A percentile compares a stretch with the other conserved stretches of the same genome.
These are phyloP conservation scores for Gopherus evgoodei DNA, from an alignment of 2,113 vertebrate genomes.

Conservation along the genomic window DNA sequence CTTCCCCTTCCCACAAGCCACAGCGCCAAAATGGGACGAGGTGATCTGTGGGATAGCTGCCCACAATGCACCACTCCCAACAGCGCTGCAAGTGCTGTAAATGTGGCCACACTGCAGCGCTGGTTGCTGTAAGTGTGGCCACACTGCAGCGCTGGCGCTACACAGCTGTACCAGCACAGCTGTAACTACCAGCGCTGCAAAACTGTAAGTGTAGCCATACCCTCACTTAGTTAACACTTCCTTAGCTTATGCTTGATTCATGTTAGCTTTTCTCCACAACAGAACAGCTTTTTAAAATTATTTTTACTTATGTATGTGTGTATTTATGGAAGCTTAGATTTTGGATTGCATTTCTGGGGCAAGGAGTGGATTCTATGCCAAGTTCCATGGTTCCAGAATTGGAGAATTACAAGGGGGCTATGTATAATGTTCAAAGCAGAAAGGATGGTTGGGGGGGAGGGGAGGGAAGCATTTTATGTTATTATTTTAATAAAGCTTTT, in stretches of 20 bases:
- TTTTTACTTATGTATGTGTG: background rate
- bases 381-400: background rate
- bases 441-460: background rate
- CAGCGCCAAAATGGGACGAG: no score
- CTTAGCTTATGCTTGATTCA: background rate
- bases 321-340: background rate
- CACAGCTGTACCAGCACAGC: no score
- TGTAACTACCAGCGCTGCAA: no score
- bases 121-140: no score
- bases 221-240: background rate
- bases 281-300: background rate
- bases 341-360: background rate
- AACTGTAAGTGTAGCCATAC: no score
- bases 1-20: no score
- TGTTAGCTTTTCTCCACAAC: background rate
- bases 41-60: no score
- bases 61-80: no score
- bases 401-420: background rate
- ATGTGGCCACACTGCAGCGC: no score
- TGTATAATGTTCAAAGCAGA: background rate
- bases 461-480: background rate
- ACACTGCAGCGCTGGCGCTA: no score
- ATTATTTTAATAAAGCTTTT: background rate
- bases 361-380: background rate
- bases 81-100: no score